A percentile compares a stretch with the other conserved stretches of the same genome.
These are phyloP conservation scores for Ceuthmochares aereus DNA, from an alignment of 2,113 vertebrate species.

Conservation along the genomic window DNA sequence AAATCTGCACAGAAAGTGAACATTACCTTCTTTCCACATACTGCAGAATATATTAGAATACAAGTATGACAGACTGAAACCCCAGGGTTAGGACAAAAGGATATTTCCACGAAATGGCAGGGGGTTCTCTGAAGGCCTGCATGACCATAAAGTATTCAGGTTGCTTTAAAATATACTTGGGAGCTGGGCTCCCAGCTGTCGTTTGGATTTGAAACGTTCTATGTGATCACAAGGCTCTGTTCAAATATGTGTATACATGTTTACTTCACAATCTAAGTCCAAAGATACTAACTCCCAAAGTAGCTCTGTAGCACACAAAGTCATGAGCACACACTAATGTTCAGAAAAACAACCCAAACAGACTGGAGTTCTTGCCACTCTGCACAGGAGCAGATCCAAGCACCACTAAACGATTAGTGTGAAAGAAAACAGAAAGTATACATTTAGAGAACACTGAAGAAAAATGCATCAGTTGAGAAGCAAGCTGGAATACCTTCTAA, in stretches of 20 bases:
- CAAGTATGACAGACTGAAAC: not conserved
- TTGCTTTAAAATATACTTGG: not conserved
- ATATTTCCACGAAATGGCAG: not conserved
- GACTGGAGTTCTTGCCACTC: not conserved
- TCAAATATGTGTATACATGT: not conserved
- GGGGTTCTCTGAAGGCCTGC: not conserved
- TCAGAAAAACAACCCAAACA: not conserved
- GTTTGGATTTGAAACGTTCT: not conserved
- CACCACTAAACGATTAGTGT: rapidly evolving
- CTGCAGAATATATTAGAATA: not conserved
- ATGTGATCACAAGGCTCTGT: not conserved
- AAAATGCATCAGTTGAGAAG: not conserved
- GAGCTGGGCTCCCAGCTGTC: not conserved
- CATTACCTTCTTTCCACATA: not conserved
- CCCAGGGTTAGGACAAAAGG: not conserved
- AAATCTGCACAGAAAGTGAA: not conserved
- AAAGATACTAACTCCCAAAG: not conserved
- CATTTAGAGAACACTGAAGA: not conserved
- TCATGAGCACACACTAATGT: not conserved
- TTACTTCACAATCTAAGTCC: not conserved
- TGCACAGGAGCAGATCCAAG: not conserved
- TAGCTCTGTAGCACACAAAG: not conserved
- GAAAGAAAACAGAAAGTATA: not conserved
- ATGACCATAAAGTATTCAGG: not conserved
- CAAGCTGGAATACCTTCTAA: not conserved